phyloP scores from a whole-genome alignment of 1,140 invertebrate genomes.

The Scaptodrosophila lebanonensis region DNA sequence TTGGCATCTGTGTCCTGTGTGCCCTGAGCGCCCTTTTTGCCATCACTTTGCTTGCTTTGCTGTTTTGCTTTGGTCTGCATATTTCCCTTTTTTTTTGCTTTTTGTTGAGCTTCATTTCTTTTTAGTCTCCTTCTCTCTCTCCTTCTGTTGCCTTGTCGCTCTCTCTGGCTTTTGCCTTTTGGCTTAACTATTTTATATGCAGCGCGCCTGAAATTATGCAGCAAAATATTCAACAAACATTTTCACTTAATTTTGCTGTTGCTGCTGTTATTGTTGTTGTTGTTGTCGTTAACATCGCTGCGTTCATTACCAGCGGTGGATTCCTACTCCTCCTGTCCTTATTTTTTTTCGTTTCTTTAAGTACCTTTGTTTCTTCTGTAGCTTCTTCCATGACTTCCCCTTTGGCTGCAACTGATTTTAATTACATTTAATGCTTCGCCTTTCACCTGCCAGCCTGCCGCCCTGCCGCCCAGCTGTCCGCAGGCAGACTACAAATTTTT shows the following conservation, averaged over 20 bases:
- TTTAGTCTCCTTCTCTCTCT: too few relatives aligned
- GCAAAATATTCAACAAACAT: conserved; percentile 47
- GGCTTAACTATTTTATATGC: conserved; percentile 10
- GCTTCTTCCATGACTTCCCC: background rate
- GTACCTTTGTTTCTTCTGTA: too few relatives aligned
- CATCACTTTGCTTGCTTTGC: too few relatives aligned
- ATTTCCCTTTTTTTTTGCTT: conserved; percentile 12
- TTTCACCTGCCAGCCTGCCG: background rate
- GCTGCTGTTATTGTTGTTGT: too few relatives aligned
- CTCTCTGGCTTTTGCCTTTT: background rate
- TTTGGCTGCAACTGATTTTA: conserved; percentile 46
- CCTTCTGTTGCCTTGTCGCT: conserved; percentile 14
- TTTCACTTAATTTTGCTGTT: conserved; percentile 50
- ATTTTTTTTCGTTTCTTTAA: too few relatives aligned
- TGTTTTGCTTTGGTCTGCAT: conserved; percentile 4
- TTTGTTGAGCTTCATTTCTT: background rate
- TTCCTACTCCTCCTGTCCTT: background rate
- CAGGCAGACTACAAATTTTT: conserved; percentile 50
- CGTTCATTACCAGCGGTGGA: too few relatives aligned
- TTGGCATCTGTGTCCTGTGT: conserved; percentile 9
- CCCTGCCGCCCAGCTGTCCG: background rate
- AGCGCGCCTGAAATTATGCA: conserved; percentile 35
- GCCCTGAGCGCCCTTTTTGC: too few relatives aligned
- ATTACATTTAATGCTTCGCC: conserved; percentile 50
- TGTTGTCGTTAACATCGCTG: too few relatives aligned